Conservation (phyloP, 2,113 vertebrate species). For the Apodemus speciosus region DNA sequence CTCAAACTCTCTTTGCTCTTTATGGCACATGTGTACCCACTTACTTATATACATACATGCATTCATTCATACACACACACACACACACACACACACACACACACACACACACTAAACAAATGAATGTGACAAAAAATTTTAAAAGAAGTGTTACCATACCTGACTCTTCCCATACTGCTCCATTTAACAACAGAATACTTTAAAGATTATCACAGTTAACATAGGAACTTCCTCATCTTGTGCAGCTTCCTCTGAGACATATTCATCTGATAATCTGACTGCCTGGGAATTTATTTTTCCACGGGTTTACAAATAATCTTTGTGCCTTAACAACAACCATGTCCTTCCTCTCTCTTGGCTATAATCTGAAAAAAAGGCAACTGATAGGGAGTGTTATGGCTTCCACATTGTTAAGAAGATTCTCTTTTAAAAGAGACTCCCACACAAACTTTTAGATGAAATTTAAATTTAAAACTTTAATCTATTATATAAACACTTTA, state of each 20-base stretch:
- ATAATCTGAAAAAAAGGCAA: background rate
- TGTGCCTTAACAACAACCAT: background rate
- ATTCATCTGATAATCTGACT: background rate
- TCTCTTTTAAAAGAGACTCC: background rate
- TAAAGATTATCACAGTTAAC: background rate
- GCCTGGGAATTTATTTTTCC: background rate
- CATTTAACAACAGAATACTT: background rate
- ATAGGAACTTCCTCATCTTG: background rate
- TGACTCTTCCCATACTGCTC: background rate
- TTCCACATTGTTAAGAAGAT: background rate
- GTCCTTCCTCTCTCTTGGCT: background rate
- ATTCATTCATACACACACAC: background rate
- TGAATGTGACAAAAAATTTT: background rate
- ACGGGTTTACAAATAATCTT: background rate
- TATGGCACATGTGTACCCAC: too few species aligned
- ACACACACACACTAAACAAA: background rate
- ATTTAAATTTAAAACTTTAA: constrained; percentile 23
- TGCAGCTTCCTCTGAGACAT: background rate
- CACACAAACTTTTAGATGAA: background rate
- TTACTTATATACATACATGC: background rate
- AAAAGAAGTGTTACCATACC: background rate
- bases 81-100: background rate
- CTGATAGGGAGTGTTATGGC: background rate
- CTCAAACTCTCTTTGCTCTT: too few species aligned
- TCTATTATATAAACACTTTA: background rate